These are phyloP conservation scores for Xyrauchen texanus DNA, from an alignment of 2,113 vertebrate species.

Conservation along the genomic window DNA sequence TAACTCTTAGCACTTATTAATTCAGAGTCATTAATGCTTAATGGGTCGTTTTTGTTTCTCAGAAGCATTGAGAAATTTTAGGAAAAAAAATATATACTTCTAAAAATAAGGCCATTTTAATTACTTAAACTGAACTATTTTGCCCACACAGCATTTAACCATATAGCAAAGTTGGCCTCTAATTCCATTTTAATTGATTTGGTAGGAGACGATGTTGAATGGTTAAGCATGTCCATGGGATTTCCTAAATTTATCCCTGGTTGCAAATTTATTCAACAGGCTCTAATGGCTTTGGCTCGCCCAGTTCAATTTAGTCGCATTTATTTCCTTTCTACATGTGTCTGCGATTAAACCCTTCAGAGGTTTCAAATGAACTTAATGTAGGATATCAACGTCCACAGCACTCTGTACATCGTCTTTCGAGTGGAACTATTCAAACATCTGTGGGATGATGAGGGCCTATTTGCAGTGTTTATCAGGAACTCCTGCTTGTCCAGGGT, in stretches of 20 bases:
- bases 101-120: slow-evolving; percentile 29
- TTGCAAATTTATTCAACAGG: slow-evolving; percentile 35
- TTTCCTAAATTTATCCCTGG: slow-evolving; percentile 29
- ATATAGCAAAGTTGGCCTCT: slow-evolving; percentile 4
- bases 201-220: slow-evolving; percentile 14
- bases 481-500: slow-evolving; percentile 17
- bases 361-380: slow-evolving; percentile 28
- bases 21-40: slow-evolving; percentile 48
- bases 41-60: slow-evolving; percentile 40
- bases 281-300: slow-evolving; percentile 33
- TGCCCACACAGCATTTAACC: slow-evolving; percentile 24
- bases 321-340: slow-evolving; percentile 31
- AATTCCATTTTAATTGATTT: slow-evolving; percentile 38
- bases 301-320: slow-evolving; percentile 20
- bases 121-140: slow-evolving; percentile 17
- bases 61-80: slow-evolving; percentile 25
- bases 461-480: slow-evolving; percentile 35
- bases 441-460: slow-evolving; percentile 30
- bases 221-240: slow-evolving; percentile 29
- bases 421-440: slow-evolving; percentile 35
- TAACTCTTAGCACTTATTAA: slow-evolving; percentile 40
- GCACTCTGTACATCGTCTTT: slow-evolving; percentile 6
- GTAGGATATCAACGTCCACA: slow-evolving; percentile 37
- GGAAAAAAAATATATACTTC: neutral
- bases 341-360: slow-evolving; percentile 23